Evolutionary conservation across 2,888 invertebrate species (phyloP).

Genomic region (Trilocha varians): DNA sequence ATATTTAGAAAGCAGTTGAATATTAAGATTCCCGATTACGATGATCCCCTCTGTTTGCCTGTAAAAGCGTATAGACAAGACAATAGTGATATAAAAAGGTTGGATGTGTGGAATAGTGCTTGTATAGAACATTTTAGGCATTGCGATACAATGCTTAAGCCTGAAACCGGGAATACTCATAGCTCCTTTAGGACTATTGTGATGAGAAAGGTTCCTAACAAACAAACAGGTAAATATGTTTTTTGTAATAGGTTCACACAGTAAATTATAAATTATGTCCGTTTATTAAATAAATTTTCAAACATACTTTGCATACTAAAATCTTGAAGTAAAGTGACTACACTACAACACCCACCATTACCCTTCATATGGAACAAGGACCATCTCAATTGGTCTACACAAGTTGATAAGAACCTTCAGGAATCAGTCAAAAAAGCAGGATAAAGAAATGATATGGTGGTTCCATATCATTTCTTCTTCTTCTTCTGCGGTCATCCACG

Average conservation of each 20-base stretch:
- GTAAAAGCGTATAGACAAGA: conserved; percentile 38
- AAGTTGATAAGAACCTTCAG: too few species aligned
- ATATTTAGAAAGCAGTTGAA: conserved; percentile 27
- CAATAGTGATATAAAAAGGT: conserved; percentile 29
- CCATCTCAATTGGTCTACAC: too few species aligned
- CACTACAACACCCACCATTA: too few species aligned
- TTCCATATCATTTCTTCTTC: too few species aligned
- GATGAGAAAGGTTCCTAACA: conserved; percentile 43
- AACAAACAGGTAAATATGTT: conserved; percentile 32
- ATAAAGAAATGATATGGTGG: too few species aligned
- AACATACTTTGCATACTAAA: too few species aligned
- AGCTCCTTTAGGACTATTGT: conserved; percentile 41
- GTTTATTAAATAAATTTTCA: background rate
- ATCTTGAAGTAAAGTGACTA: too few species aligned
- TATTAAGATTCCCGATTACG: conserved; percentile 52
- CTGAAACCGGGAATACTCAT: conserved; percentile 31
- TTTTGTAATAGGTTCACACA: background rate
- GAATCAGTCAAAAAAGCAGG: too few species aligned
- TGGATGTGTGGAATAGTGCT: conserved; percentile 51
- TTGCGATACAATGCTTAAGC: conserved; percentile 32
- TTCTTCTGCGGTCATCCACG: too few species aligned
- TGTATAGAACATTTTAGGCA: conserved; percentile 49
- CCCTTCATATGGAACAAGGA: too few species aligned
- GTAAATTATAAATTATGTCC: background rate
- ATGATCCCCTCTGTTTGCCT: conserved; percentile 56